phyloP scores from a whole-genome alignment of 2,888 invertebrate genomes.

The Plagodis pulveraria region DNA sequence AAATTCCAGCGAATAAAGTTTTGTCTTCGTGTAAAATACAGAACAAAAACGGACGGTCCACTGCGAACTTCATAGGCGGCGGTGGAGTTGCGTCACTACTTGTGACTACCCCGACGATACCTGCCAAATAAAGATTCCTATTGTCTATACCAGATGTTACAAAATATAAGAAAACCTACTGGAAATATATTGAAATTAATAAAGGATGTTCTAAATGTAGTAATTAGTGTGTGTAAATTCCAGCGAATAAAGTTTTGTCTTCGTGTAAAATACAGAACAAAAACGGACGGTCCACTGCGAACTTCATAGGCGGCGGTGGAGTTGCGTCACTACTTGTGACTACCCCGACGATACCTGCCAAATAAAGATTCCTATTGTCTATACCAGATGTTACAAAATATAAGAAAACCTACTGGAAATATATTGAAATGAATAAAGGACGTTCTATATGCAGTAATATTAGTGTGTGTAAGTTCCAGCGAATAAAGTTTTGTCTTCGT shows the following conservation, averaged over 20 bases:
- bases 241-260: conserved; percentile 31
- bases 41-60: conserved; percentile 33
- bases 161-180: too few species aligned
- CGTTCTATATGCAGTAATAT: background rate
- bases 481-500: conserved; percentile 31
- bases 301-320: conserved; percentile 8
- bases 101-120: background rate
- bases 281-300: conserved; percentile 31
- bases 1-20: conserved; percentile 29
- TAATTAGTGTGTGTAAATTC: conserved; percentile 24
- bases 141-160: too few species aligned
- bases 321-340: background rate
- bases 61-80: conserved; percentile 12
- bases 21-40: conserved; percentile 31
- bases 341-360: conserved; percentile 1
- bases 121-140: background rate
- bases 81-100: conserved; percentile 3
- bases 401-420: too few species aligned
- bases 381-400: too few species aligned
- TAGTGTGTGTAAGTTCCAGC: conserved; percentile 27
- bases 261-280: conserved; percentile 10
- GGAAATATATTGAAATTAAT: background rate
- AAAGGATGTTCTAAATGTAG: background rate
- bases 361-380: too few species aligned
- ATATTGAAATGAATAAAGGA: background rate